Percentiles rank a stretch among this genome's conserved stretches.
These are phyloP conservation scores for Myathropa florea DNA, from an alignment of 2,888 invertebrate genomes.

Conservation along the genomic window DNA sequence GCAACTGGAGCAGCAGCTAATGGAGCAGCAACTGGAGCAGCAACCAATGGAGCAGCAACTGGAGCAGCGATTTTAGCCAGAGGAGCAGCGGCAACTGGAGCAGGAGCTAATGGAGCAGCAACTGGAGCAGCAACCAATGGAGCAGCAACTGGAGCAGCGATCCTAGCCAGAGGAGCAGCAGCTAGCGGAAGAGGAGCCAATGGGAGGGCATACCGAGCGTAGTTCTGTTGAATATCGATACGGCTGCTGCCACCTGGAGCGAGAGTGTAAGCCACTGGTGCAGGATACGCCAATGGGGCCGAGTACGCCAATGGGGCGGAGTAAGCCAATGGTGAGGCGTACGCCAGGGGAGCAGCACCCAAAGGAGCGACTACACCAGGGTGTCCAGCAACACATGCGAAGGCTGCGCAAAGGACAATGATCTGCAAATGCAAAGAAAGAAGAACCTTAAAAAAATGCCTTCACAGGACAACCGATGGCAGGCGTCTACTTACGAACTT, in stretches of 20 bases:
- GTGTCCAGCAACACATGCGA: conserved; percentile 60
- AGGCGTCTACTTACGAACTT: conserved; percentile 53
- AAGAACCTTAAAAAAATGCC: neutral
- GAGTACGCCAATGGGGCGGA: conserved; percentile 74
- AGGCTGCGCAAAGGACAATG: conserved; percentile 55
- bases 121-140: conserved; percentile 23
- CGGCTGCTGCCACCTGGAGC: conserved; percentile 53
- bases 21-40: conserved; percentile 9
- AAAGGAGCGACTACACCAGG: conserved; percentile 53
- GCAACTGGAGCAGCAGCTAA: neutral
- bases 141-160: conserved; percentile 66
- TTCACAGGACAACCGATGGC: neutral
- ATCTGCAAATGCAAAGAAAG: conserved; percentile 40
- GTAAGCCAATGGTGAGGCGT: conserved; percentile 73
- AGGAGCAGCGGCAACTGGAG: conserved; percentile 73
- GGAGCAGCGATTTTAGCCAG: conserved; percentile 27
- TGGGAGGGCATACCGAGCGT: conserved; percentile 82
- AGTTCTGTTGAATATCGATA: conserved; percentile 62
- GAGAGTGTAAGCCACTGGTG: conserved; percentile 28
- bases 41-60: conserved; percentile 72
- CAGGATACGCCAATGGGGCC: conserved; percentile 39
- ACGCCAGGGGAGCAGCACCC: conserved; percentile 37
- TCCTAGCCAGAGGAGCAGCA: conserved; percentile 13
- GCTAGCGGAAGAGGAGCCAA: neutral
- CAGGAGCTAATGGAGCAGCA: conserved; percentile 78